Base-by-base conservation (phyloP, 2,888 invertebrate species). In the Choreutis nemorana region DNA sequence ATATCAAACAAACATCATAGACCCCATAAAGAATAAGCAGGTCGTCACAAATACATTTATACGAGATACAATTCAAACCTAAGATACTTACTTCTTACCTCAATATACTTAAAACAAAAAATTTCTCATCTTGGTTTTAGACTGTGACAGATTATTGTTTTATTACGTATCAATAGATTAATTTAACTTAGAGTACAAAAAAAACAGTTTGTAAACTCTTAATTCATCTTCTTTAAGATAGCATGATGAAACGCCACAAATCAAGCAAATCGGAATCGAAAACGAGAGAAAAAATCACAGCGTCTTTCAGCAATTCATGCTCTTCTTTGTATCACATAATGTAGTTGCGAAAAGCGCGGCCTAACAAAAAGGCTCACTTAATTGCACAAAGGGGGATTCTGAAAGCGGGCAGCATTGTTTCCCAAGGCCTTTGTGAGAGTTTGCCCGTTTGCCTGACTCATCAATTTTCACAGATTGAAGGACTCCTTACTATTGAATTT, bases 351-450 rank as follows among this genome's bases (percentile, higher is more conserved):
- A 60, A 62, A 64, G 52, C 59, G 59, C 45, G 50, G 44, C 44
- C 49, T 52, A 62, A 65, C 72, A 73, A 70, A 78, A 75, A 78
- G 70, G 60, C 56, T 62, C 67, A 63, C 67, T 71, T 75, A 78
- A 78, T 78, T 75, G 75, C 65, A 48, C 54, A 52, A 48, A 64
- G 72, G 70, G 62, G 63, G 62, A 58, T 47, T 51, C 48, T 66
- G 71, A 68, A 68, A 67, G 66, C 58, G 55, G 55, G 44, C 31
- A 39, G 48, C 50, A 64, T 77, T 77, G 77, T 77, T 75, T 73
- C 67, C 67, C 67, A 53, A 52, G 56, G 57, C 64, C 58, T 64
- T 72, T 72, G 62, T 71, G 53, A 50, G 44, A 39, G 37, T 48
- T 44, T 55, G 48, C 50, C 50, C 54, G 52, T 59, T 58, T 51